Evolutionary conservation across 1,140 invertebrate genomes (phyloP), one percentile per base, ranked within the genome.

Genomic region (Papilio xuthus): DNA sequence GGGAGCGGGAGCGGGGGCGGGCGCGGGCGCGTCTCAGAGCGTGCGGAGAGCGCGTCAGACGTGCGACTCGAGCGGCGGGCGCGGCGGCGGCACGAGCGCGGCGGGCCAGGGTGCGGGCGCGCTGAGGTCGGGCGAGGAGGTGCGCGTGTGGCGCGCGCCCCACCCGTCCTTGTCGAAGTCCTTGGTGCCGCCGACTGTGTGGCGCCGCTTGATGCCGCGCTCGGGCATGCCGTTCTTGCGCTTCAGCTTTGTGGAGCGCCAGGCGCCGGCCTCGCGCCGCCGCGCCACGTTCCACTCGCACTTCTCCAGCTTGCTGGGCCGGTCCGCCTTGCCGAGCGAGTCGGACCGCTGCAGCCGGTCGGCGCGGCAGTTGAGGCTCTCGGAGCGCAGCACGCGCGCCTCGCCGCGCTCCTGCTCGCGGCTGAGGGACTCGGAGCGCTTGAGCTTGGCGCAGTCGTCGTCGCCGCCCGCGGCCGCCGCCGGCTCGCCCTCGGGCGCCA

Each of bases 141-240:
- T 93, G 79, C 93, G 89, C 81, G 93, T 91, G 88, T 93, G 93
- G 28, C 93, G 90, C 80, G 92, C 92, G 81, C 89, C 87, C 93
- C 93, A 94, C 67, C 92, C 92, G 89, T 93, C 92, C 87, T 94
- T 94, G 88, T 94, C 93, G 87, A 94, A 97, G 89, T 98, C 97
- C 88, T 98, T 97, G 0, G 97, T 97, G 20, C 98, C 98, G 42
- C 98, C 98, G 0, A 99, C 97, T 1, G 98, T 99, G 92, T 98
- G 98, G n/a, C 98, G 94, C 15, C 98, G 94, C 90, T 98, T 98
- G 81, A 98, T 97, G 50, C 96, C 97, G 60, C 96, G 92, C 88
- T 97, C 96, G 0, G 95, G 96, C 95, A 96, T 96, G 47, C 96
- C 96, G 87, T 96, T 97, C 91, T 97, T 97, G 74, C 96, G 90